phyloP scores from a whole-genome alignment of 2,797 vertebrate genomes.

The Thamnophis elegans region DNA sequence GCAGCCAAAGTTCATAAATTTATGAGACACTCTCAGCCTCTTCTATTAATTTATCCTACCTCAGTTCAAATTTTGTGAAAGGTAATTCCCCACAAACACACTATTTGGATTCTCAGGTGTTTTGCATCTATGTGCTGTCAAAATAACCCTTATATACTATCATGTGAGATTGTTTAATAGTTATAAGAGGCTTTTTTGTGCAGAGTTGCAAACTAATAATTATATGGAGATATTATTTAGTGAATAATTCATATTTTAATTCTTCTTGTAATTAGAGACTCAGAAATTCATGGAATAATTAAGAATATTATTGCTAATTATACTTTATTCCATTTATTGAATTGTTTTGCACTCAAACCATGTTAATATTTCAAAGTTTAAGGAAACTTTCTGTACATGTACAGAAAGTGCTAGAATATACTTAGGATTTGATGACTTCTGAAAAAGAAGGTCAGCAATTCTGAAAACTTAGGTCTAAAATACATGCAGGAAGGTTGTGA shows the following conservation, averaged over 20 bases:
- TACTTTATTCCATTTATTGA: conserved; percentile 2
- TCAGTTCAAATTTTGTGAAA: not conserved
- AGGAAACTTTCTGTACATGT: conserved; percentile 13
- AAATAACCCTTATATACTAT: not conserved
- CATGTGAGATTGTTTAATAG: conserved; percentile 5
- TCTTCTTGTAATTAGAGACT: conserved; percentile 18
- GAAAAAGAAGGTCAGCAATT: not conserved
- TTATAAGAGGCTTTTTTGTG: not conserved
- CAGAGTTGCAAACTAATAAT: not conserved
- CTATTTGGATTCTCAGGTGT: not conserved
- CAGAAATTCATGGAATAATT: conserved; percentile 17
- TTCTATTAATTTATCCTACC: not conserved
- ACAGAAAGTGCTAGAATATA: not conserved
- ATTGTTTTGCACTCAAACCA: conserved; percentile 21
- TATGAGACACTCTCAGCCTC: not conserved
- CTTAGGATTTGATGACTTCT: not conserved
- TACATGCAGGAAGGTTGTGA: not conserved
- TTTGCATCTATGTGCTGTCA: not conserved
- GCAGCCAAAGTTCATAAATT: not conserved
- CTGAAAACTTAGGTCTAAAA: not conserved
- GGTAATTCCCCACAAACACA: not conserved
- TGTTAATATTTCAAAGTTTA: not conserved
- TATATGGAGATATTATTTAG: conserved; percentile 22
- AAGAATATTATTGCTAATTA: conserved; percentile 33
- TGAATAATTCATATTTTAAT: conserved; percentile 42